phyloP scores from a whole-genome alignment of 2,797 vertebrate species.

The Bovichtus diacanthus region DNA sequence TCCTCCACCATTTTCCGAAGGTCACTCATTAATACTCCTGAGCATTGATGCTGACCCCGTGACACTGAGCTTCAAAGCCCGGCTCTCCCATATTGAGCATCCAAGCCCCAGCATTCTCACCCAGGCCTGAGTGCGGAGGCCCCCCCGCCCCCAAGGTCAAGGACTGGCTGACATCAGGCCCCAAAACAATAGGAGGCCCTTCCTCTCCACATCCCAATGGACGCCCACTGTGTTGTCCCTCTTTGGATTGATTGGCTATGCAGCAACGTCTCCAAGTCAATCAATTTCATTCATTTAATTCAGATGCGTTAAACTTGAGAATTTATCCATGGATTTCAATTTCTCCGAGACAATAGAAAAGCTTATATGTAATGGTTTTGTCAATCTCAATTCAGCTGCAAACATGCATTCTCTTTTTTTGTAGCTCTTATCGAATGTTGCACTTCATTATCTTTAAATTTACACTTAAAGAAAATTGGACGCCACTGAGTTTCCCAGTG shows the following conservation, averaged over 20 bases:
- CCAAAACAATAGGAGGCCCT: constrained; percentile 80
- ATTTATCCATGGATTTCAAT: constrained; percentile 57
- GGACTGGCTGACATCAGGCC: constrained; percentile 74
- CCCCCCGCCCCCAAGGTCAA: constrained; percentile 86
- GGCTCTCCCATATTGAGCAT: constrained; percentile 73
- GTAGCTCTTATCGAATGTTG: constrained; percentile 38
- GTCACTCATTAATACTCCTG: constrained; percentile 88
- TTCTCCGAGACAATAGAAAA: constrained; percentile 43
- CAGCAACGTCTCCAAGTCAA: constrained; percentile 79
- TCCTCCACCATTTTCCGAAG: constrained; percentile 81
- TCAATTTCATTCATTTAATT: constrained; percentile 81
- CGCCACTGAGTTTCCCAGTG: constrained; percentile 10
- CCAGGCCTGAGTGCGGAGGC: constrained; percentile 58
- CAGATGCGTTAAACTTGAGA: constrained; percentile 67
- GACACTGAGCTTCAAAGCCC: constrained; percentile 82
- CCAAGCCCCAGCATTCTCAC: constrained; percentile 62
- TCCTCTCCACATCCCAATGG: constrained; percentile 67
- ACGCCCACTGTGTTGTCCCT: constrained; percentile 64
- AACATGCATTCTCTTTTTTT: constrained; percentile 26
- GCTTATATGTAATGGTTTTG: constrained; percentile 44
- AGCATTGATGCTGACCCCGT: constrained; percentile 83
- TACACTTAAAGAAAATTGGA: constrained; percentile 47
- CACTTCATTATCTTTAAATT: constrained; percentile 54
- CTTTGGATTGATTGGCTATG: constrained; percentile 81
- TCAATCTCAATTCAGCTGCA: constrained; percentile 51